A percentile compares a stretch with the other conserved stretches of the same genome.
Evolutionary conservation across 1,140 invertebrate species (phyloP).

Genomic region (Aphis gossypii): DNA sequence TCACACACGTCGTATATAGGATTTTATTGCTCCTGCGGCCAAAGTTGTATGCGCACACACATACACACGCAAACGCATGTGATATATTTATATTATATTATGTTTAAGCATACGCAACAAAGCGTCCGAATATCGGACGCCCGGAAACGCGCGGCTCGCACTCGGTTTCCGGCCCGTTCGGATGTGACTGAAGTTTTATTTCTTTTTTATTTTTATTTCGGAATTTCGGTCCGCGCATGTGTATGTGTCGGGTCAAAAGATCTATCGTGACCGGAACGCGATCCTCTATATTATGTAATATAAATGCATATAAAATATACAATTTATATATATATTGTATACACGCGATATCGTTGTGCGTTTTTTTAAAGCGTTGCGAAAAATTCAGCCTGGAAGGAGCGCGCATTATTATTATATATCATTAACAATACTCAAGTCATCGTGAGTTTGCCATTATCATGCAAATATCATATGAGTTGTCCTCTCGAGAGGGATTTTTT

Average conservation of each 20-base stretch:
- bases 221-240: background rate
- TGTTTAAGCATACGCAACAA: slow-evolving; percentile 23
- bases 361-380: no score
- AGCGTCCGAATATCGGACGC: slow-evolving; percentile 47
- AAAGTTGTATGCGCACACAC: background rate
- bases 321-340: no score
- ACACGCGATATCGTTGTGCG: no score
- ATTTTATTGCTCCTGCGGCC: slow-evolving; percentile 6
- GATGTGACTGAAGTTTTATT: slow-evolving; percentile 33
- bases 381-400: background rate
- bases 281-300: background rate
- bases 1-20: background rate
- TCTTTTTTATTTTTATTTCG: slow-evolving; percentile 36
- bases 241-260: background rate
- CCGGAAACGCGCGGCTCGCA: slow-evolving; percentile 45
- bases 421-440: background rate
- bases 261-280: slow-evolving; percentile 33
- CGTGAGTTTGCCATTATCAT: background rate
- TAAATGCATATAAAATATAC: background rate
- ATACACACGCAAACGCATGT: background rate
- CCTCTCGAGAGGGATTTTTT: no score
- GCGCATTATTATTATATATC: background rate
- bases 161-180: background rate
- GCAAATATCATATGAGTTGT: background rate
- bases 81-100: slow-evolving; percentile 1